phyloP scores from a whole-genome alignment of 2,888 invertebrate genomes.

The Calliopum simillimum region DNA sequence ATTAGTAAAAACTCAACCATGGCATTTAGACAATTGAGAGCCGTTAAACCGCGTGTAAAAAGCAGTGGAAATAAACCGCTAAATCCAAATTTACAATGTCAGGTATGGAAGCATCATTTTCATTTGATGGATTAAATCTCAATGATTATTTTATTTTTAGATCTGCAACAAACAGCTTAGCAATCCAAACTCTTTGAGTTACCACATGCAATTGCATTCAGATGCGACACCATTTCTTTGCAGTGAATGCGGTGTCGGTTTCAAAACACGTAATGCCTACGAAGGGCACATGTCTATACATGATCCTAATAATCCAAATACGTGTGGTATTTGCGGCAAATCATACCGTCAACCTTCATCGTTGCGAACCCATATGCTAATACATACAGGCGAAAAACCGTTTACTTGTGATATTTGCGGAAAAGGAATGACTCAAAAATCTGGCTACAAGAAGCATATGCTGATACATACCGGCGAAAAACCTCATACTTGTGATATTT shows the following conservation, averaged over 20 bases:
- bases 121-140: neutral
- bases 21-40: neutral
- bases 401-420: conserved; percentile 64
- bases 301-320: conserved; percentile 63
- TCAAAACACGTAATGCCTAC: conserved; percentile 65
- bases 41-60: conserved; percentile 40
- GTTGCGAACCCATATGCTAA: conserved; percentile 59
- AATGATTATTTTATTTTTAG: conserved; percentile 43
- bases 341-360: conserved; percentile 64
- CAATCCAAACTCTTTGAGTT: conserved; percentile 62
- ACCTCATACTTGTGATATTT: conserved; percentile 61
- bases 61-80: conserved; percentile 37
- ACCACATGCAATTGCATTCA: conserved; percentile 66
- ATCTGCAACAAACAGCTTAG: conserved; percentile 63
- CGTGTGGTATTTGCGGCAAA: conserved; percentile 62
- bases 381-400: conserved; percentile 64
- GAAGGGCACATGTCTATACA: conserved; percentile 64
- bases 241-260: conserved; percentile 62
- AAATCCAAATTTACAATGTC: conserved; percentile 54
- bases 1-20: too few relatives aligned
- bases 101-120: conserved; percentile 42
- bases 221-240: conserved; percentile 62
- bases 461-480: conserved; percentile 65
- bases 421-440: conserved; percentile 66
- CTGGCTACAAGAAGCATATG: conserved; percentile 66